Conservation (phyloP, 2,797 vertebrate species). For the Sebastes oblongus region DNA sequence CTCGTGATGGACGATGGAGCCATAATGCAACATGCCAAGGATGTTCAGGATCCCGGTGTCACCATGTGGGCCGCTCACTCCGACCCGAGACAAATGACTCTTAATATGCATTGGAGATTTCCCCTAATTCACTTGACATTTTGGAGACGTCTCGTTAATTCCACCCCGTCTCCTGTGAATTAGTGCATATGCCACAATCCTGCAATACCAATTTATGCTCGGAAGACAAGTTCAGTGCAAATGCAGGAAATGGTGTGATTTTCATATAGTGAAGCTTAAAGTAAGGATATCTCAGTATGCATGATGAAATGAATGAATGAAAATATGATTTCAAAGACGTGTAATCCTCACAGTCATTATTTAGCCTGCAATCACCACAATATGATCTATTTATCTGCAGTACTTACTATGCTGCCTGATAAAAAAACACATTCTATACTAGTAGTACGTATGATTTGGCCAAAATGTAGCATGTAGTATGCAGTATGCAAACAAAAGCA, state of each 20-base stretch:
- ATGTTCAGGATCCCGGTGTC: slow-evolving; percentile 34
- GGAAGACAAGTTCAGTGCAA: background rate
- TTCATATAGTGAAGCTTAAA: background rate
- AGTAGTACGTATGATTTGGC: too few species aligned
- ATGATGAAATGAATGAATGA: background rate
- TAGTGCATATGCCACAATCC: slow-evolving; percentile 40
- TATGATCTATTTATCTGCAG: background rate
- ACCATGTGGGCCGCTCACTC: slow-evolving; percentile 10
- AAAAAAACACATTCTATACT: too few species aligned
- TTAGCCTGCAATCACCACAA: background rate
- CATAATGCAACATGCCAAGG: slow-evolving; percentile 27
- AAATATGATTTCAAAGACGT: background rate
- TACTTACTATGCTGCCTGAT: background rate
- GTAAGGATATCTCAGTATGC: background rate
- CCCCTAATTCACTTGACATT: slow-evolving; percentile 77
- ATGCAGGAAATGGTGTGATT: background rate
- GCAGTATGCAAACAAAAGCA: too few species aligned
- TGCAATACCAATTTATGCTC: slow-evolving; percentile 8
- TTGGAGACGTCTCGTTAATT: slow-evolving; percentile 67
- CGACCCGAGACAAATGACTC: slow-evolving; percentile 61
- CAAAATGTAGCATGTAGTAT: too few species aligned
- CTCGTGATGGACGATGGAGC: slow-evolving; percentile 65
- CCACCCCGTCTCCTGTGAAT: slow-evolving; percentile 40
- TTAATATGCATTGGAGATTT: slow-evolving; percentile 69
- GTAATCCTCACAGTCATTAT: background rate